Conservation (phyloP, 2,888 invertebrate genomes). For the Chorisops tibialis region DNA sequence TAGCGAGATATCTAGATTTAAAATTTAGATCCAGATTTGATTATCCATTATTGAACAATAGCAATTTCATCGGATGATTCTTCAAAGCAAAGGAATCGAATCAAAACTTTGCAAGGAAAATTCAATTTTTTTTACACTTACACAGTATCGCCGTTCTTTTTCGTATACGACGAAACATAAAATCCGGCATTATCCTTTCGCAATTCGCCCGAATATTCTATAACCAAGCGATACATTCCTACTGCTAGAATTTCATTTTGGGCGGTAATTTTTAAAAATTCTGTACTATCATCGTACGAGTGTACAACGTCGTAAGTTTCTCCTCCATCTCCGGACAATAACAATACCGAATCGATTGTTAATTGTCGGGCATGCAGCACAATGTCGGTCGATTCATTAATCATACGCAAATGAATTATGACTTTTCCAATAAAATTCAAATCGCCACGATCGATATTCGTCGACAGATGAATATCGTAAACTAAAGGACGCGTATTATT, state of each 20-base stretch:
- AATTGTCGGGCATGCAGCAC: conserved; percentile 42
- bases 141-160: conserved; percentile 35
- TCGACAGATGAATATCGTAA: conserved; percentile 51
- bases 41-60: too few species aligned
- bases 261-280: conserved; percentile 39
- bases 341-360: conserved; percentile 34
- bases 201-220: conserved; percentile 58
- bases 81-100: too few species aligned
- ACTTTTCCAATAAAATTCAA: conserved; percentile 41
- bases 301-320: neutral
- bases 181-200: conserved; percentile 64
- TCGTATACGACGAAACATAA: conserved; percentile 57
- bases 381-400: conserved; percentile 35
- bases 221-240: conserved; percentile 54
- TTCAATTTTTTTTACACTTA: too few species aligned
- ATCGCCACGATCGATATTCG: conserved; percentile 41
- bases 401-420: conserved; percentile 38
- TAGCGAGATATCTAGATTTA: conserved; percentile 53
- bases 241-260: conserved; percentile 34
- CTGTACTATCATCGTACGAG: conserved; percentile 32
- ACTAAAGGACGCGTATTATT: conserved; percentile 55
- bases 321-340: conserved; percentile 26
- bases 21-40: too few species aligned
- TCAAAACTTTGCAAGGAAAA: too few species aligned
- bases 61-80: too few species aligned